A percentile compares a stretch with the other conserved stretches of the same genome.
phyloP scores from a whole-genome alignment of 2,113 vertebrate species.

The Sylvilagus bachmani region DNA sequence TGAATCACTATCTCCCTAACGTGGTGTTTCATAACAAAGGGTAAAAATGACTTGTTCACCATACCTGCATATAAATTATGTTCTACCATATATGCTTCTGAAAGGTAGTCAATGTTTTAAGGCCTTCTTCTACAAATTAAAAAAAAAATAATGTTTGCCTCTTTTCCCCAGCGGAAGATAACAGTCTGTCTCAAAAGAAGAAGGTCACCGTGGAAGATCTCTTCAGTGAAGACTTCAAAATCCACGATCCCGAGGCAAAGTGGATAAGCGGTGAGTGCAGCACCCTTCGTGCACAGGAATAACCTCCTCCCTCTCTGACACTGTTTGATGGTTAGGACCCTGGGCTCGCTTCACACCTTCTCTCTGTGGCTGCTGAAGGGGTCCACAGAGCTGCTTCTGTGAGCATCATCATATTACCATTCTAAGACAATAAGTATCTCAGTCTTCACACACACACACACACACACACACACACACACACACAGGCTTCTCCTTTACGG shows the following conservation, averaged over 20 bases:
- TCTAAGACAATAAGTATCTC: background rate
- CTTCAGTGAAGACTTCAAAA: conserved; percentile 94
- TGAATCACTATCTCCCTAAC: accelerated
- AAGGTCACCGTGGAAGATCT: conserved; percentile 95
- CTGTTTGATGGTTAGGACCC: accelerated
- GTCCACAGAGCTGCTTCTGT: background rate
- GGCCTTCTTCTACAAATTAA: background rate
- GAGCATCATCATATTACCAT: background rate
- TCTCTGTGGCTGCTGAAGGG: background rate
- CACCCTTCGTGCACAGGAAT: background rate
- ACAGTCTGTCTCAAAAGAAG: conserved; percentile 94
- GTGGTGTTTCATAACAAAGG: background rate
- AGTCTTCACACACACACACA: too few species aligned
- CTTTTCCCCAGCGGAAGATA: conserved; percentile 93
- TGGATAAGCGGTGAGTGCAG: conserved; percentile 96
- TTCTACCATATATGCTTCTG: accelerated
- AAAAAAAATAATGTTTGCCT: conserved; percentile 61
- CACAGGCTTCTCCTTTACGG: accelerated
- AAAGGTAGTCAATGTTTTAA: background rate
- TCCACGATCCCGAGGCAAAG: conserved; percentile 95
- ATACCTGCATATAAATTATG: background rate
- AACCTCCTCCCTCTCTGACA: accelerated
- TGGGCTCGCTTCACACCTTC: background rate
- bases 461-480: too few species aligned
- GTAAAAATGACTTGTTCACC: too few species aligned